Evolutionary conservation across 1,140 invertebrate genomes (phyloP), one percentile per base, ranked within the genome.

Genomic region (Daktulosphaira vitifoliae): DNA sequence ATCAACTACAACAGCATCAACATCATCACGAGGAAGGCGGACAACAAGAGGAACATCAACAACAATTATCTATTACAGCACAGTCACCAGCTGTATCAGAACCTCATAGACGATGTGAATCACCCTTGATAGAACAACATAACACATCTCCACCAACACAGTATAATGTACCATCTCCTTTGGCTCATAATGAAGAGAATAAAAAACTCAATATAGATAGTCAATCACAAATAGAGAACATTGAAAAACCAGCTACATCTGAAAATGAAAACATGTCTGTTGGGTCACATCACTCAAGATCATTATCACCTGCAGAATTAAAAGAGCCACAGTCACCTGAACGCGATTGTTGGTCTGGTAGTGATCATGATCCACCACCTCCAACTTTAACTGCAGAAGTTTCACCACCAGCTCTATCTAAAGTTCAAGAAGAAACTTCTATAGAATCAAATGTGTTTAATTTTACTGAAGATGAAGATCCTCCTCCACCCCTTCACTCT

Each of bases 161-260:
- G 67, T 76, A 87, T 69, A 85, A 86, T n/a, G 83, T 87, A 13
- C 87, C 85, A 25, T 86, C 67, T 7, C 39, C 38, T 26, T 20
- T 26, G 16, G 2, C 26, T 33, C 13, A 20, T 0, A 39, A 23
- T 9, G 37, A 46, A 51, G 20, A 15, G 8, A 62, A 33, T 29
- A 29, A 33, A 48, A 39, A 62, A 46, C 20, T 13, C 15, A 46
- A 48, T 33, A 7, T 13, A 13, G 56, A 62, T 1, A 33, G 8
- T 48, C 23, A 48, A 62, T 48, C 42, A 44, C 56, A 38, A 33
- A 29, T n/a, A 29, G 39, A 38, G 15, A 33, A 2, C 1, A 16
- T 48, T 3, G 42, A 62, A 22, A 46, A 46, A 15, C 20, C 42
- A 48, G 26, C 18, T 15, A 9, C 18, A 5, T 7, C 44, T 1